Percentiles rank a stretch among this genome's conserved stretches.
Evolutionary conservation across 2,888 invertebrate species (phyloP).

Genomic region (Drosophila helvetica): DNA sequence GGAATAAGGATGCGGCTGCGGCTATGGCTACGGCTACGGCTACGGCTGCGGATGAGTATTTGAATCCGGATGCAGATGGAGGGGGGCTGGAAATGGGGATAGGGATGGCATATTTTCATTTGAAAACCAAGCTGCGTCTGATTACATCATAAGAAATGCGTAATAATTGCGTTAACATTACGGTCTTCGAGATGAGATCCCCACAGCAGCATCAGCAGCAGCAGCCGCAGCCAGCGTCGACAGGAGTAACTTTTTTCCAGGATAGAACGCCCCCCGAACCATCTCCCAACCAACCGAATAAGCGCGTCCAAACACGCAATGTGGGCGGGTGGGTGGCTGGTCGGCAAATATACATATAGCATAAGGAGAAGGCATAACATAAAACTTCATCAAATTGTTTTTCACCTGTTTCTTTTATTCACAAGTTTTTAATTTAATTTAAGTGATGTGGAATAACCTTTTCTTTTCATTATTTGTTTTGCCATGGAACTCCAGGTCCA

Average conservation of each 20-base stretch:
- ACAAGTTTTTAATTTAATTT: conserved; percentile 60
- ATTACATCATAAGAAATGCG: conserved; percentile 81
- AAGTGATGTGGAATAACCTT: conserved; percentile 30
- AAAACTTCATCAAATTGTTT: conserved; percentile 64
- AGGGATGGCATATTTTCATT: conserved; percentile 68
- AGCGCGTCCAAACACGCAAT: conserved; percentile 38
- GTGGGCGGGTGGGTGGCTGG: conserved; percentile 6
- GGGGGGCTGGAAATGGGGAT: conserved; percentile 8
- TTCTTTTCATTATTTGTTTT: conserved; percentile 6
- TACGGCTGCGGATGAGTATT: conserved; percentile 2
- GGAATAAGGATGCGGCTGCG: conserved; percentile 6
- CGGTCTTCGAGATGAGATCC: conserved; percentile 39
- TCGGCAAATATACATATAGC: conserved; percentile 22
- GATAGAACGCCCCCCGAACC: conserved; percentile 1
- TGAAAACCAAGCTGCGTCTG: conserved; percentile 73
- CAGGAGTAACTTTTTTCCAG: conserved; percentile 14
- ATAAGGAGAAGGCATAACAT: conserved; percentile 16
- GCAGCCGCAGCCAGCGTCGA: conserved; percentile 9
- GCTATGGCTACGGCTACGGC: not conserved
- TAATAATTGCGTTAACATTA: conserved; percentile 79
- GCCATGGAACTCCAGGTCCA: not conserved
- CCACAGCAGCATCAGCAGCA: conserved; percentile 8
- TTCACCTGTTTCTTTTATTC: conserved; percentile 14
- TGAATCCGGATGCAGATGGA: conserved; percentile 8
- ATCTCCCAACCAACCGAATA: too few species aligned